A percentile compares a stretch with the other conserved stretches of the same genome.
These are phyloP conservation scores for Cryptocephalus primarius DNA, from an alignment of 2,888 invertebrate genomes.

Conservation along the genomic window DNA sequence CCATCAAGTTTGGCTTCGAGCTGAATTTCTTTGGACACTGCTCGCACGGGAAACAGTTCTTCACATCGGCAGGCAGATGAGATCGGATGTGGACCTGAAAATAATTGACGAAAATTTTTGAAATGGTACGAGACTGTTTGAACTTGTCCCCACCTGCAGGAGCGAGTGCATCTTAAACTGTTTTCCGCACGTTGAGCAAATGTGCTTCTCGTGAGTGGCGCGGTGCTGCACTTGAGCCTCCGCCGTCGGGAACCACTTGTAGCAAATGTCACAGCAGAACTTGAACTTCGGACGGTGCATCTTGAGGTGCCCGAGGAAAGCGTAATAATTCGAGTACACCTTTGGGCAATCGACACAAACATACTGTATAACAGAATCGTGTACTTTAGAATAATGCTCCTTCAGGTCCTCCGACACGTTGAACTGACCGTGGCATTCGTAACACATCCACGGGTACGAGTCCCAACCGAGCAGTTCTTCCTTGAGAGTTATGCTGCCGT, in stretches of 20 bases:
- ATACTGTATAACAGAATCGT: slow-evolving; percentile 52
- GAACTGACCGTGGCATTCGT: slow-evolving; percentile 38
- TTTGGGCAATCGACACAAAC: slow-evolving; percentile 57
- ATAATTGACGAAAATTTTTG: not conserved
- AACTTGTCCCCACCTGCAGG: slow-evolving; percentile 27
- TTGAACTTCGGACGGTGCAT: slow-evolving; percentile 50
- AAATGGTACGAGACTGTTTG: not conserved
- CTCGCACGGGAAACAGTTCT: slow-evolving; percentile 48
- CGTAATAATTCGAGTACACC: slow-evolving; percentile 48
- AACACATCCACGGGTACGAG: slow-evolving; percentile 43
- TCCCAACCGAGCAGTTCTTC: slow-evolving; percentile 33
- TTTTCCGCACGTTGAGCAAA: slow-evolving; percentile 46
- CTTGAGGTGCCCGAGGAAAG: slow-evolving; percentile 51
- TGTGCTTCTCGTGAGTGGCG: slow-evolving; percentile 41
- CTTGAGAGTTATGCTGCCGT: slow-evolving; percentile 30
- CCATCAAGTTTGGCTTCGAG: slow-evolving; percentile 46
- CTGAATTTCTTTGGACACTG: slow-evolving; percentile 48
- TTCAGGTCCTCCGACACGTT: slow-evolving; percentile 42
- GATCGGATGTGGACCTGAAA: slow-evolving; percentile 39
- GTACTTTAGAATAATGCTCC: slow-evolving; percentile 49
- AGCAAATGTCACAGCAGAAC: slow-evolving; percentile 44
- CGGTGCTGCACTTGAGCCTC: slow-evolving; percentile 27
- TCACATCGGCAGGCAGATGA: slow-evolving; percentile 45
- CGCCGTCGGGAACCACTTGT: slow-evolving; percentile 43
- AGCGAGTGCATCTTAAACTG: slow-evolving; percentile 46